Conservation (phyloP, 2,797 vertebrate genomes). For the Lepus oiostolus region DNA sequence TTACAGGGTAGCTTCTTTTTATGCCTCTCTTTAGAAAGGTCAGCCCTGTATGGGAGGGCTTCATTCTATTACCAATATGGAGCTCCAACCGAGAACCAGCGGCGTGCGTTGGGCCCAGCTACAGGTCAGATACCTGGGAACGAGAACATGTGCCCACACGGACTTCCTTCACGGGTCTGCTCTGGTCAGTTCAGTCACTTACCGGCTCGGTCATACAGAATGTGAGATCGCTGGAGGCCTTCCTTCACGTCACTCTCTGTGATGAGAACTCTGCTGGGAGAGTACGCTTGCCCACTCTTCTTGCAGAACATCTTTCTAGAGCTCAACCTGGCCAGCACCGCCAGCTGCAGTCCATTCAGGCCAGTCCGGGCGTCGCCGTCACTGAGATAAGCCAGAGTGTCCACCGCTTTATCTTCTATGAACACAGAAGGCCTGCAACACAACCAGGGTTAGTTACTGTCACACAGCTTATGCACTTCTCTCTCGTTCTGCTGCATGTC, state of each 20-base stretch:
- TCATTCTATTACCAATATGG: not conserved
- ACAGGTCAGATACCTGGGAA: not conserved
- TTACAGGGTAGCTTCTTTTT: not conserved
- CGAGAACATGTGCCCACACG: not conserved
- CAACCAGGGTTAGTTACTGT: conserved; percentile 37
- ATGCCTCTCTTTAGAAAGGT: conserved; percentile 26
- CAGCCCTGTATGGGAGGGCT: not conserved
- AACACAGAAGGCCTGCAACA: conserved; percentile 90
- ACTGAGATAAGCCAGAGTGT: conserved; percentile 95
- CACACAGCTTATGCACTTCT: not conserved
- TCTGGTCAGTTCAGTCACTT: conserved; percentile 73
- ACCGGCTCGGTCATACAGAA: conserved; percentile 98
- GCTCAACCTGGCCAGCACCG: conserved; percentile 93
- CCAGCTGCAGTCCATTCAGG: conserved; percentile 96
- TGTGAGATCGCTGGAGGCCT: conserved; percentile 97
- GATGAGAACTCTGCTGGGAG: conserved; percentile 88
- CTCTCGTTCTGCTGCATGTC: rapidly evolving
- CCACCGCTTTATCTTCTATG: conserved; percentile 95
- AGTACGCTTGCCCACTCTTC: conserved; percentile 63
- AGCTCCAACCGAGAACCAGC: not conserved
- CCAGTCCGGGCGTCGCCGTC: conserved; percentile 96
- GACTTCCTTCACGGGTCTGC: not conserved
- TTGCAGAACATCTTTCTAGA: conserved; percentile 78
- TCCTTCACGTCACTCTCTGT: conserved; percentile 96
- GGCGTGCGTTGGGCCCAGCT: not conserved